phyloP scores from a whole-genome alignment of 2,113 vertebrate species.

The Dipodomys merriami region DNA sequence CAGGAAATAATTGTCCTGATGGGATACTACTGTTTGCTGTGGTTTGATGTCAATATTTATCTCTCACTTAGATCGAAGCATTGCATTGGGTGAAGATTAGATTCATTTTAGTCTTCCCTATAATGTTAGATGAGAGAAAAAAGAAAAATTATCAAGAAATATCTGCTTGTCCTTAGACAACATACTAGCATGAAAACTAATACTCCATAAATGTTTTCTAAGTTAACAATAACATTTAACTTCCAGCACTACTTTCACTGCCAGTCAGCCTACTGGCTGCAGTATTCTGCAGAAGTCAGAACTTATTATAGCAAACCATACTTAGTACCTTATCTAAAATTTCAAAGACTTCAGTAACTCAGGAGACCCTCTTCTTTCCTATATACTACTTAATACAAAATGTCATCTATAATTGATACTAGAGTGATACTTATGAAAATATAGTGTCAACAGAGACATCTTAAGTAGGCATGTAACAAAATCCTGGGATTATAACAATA shows the following conservation, averaged over 20 bases:
- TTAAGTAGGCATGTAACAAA: constrained; percentile 35
- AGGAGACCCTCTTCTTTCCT: constrained; percentile 1
- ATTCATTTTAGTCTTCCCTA: neutral
- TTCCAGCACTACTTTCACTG: neutral
- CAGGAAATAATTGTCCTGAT: neutral
- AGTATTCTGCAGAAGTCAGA: neutral
- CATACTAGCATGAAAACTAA: neutral
- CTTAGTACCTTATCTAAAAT: neutral
- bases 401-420: constrained; percentile 47
- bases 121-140: neutral
- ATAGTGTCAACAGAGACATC: constrained; percentile 44
- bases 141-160: neutral
- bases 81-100: neutral
- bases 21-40: neutral
- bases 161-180: neutral
- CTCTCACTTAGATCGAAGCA: neutral
- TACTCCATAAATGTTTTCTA: neutral
- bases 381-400: constrained; percentile 25
- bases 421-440: constrained; percentile 62
- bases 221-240: neutral
- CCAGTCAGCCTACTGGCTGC: neutral
- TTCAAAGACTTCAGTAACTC: constrained; percentile 32
- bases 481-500: constrained; percentile 33
- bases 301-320: neutral
- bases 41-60: neutral